Evolutionary conservation across 2,888 invertebrate genomes (phyloP).

Genomic region (Drosophila merina): DNA sequence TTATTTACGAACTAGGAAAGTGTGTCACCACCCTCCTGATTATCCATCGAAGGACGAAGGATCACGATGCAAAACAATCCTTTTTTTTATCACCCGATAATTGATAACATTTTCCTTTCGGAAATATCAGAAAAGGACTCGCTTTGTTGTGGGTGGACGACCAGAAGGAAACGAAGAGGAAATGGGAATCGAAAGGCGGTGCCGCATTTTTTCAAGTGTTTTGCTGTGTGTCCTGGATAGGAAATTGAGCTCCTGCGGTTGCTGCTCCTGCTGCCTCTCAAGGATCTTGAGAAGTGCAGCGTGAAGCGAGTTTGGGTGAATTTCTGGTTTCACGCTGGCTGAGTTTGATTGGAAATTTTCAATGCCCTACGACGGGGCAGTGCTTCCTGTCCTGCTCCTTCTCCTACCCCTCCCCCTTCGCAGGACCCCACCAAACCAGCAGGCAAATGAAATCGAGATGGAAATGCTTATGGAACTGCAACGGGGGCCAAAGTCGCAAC

Average conservation of each 20-base stretch:
- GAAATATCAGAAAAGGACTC: too few species aligned
- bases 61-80: too few species aligned
- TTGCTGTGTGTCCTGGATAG: constrained; percentile 23
- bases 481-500: constrained; percentile 26
- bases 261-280: constrained; percentile 19
- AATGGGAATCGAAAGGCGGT: constrained; percentile 54
- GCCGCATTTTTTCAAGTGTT: constrained; percentile 52
- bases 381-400: not conserved
- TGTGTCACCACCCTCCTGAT: not conserved
- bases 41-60: not conserved
- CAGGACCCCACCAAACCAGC: constrained; percentile 40
- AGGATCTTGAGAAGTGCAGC: constrained; percentile 56
- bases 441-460: constrained; percentile 51
- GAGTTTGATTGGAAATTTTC: constrained; percentile 78
- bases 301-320: constrained; percentile 61
- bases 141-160: too few species aligned
- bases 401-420: not conserved
- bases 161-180: not conserved
- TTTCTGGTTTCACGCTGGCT: constrained; percentile 75
- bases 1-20: too few species aligned
- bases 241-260: constrained; percentile 40
- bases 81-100: too few species aligned
- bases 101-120: too few species aligned
- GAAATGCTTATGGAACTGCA: constrained; percentile 45
- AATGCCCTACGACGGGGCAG: constrained; percentile 40